phyloP scores from a whole-genome alignment of 2,888 invertebrate species.

The Salticus scenicus region DNA sequence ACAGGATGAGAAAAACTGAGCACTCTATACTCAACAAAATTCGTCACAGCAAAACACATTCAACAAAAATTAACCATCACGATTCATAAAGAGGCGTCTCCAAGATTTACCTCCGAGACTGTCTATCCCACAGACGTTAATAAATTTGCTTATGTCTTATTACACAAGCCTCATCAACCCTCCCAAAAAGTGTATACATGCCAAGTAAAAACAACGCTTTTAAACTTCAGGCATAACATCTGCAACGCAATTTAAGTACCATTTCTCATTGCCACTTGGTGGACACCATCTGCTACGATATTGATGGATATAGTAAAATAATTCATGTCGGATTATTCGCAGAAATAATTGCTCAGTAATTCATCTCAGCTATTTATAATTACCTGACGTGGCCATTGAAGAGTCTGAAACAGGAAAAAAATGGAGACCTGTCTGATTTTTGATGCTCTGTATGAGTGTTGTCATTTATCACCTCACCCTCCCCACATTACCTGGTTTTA shows the following conservation, averaged over 20 bases:
- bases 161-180: conserved; percentile 49
- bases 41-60: background rate
- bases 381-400: conserved; percentile 44
- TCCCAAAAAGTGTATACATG: conserved; percentile 15
- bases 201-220: background rate
- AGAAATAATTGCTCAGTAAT: conserved; percentile 63
- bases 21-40: background rate
- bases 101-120: background rate
- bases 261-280: conserved; percentile 61
- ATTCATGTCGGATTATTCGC: conserved; percentile 62
- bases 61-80: conserved; percentile 4
- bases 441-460: conserved; percentile 44
- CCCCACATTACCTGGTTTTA: background rate
- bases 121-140: conserved; percentile 35
- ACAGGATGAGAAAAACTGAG: too few species aligned
- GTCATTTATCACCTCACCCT: conserved; percentile 51
- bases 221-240: conserved; percentile 53
- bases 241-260: conserved; percentile 63
- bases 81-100: background rate
- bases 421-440: conserved; percentile 51
- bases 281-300: conserved; percentile 61
- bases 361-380: conserved; percentile 67
- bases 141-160: conserved; percentile 63
- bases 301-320: conserved; percentile 64
- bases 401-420: conserved; percentile 4